Conservation (phyloP, 2,113 vertebrate species). For the Sminthopsis crassicaudata region DNA sequence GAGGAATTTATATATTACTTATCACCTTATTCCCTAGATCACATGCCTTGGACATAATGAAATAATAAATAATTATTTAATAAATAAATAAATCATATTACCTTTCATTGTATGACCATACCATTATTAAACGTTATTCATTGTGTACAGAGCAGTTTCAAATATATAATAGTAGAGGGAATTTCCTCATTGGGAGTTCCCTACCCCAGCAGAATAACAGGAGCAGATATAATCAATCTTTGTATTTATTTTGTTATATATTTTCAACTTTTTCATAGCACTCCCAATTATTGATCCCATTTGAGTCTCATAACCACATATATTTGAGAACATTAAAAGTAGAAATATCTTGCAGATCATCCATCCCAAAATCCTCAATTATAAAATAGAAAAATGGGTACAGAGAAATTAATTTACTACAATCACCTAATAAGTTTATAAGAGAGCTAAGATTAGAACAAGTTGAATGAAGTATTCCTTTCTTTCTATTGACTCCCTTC, state of each 20-base stretch:
- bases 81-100: conserved; percentile 19
- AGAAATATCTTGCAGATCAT: neutral
- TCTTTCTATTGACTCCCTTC: neutral
- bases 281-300: neutral
- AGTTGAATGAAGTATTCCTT: neutral
- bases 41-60: conserved; percentile 11
- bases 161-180: neutral
- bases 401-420: neutral
- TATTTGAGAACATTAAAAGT: neutral
- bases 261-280: neutral
- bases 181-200: neutral
- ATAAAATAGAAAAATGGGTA: neutral
- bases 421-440: neutral
- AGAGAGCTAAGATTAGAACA: neutral
- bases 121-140: neutral
- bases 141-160: neutral
- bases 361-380: neutral
- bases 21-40: conserved; percentile 4
- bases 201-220: neutral
- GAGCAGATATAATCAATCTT: neutral
- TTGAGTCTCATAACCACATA: neutral
- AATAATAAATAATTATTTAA: conserved; percentile 31
- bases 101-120: neutral
- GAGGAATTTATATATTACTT: conserved; percentile 21
- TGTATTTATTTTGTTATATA: neutral